A percentile compares a stretch with the other conserved stretches of the same genome.
Conservation (phyloP, 2,113 vertebrate species). For the Phylloscopus trochilus region DNA sequence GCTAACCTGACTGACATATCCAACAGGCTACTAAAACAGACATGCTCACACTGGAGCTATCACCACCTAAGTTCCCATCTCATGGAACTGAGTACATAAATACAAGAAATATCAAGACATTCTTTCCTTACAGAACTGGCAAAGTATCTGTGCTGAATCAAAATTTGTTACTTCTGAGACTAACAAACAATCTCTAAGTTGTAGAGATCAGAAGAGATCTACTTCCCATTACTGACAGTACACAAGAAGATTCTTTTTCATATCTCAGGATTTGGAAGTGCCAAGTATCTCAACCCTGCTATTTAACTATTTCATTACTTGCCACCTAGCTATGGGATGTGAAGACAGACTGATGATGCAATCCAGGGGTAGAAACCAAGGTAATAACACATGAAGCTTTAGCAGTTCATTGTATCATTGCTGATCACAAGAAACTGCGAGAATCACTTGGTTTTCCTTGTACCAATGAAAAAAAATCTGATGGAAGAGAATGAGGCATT, state of each 20-base stretch:
- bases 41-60: background rate
- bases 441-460: background rate
- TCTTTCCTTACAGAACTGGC: background rate
- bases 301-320: background rate
- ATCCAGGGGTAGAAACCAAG: background rate
- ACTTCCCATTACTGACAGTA: background rate
- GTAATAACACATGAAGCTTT: background rate
- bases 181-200: background rate
- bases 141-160: background rate
- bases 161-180: background rate
- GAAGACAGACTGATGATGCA: background rate
- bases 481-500: background rate
- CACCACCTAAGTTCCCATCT: background rate
- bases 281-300: background rate
- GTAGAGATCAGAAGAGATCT: background rate
- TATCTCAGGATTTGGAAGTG: background rate
- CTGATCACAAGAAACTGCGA: background rate
- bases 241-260: background rate
- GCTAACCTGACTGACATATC: background rate
- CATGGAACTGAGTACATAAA: background rate
- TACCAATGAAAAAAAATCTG: background rate
- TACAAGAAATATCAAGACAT: background rate
- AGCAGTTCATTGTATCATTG: rapidly evolving
- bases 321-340: background rate
- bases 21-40: background rate